Conservation (phyloP, 92 coral and sea anemone genomes). For the Siderastrea siderea region DNA sequence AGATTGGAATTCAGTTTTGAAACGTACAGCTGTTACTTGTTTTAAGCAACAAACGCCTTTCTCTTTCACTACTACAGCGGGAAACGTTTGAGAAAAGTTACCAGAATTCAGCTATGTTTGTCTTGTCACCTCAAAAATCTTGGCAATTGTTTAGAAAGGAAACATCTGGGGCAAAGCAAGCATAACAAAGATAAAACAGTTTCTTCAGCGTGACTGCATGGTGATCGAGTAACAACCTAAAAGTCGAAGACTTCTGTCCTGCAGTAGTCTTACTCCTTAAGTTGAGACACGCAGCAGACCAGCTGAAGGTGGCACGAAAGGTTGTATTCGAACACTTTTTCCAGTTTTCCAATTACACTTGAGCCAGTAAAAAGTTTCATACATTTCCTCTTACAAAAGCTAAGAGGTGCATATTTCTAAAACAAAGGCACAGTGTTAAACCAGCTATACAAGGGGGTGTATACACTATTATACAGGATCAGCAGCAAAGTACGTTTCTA, state of each 20-base stretch:
- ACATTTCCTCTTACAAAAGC: neutral
- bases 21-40: neutral
- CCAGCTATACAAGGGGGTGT: conserved; percentile 20
- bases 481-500: neutral
- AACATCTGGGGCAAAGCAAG: neutral
- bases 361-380: neutral
- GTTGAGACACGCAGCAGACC: conserved; percentile 13
- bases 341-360: neutral
- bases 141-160: too few relatives aligned
- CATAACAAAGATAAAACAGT: neutral
- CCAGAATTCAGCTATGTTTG: too few relatives aligned
- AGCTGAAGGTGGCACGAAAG: conserved; percentile 6
- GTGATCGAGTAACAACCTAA: neutral
- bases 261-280: conserved; percentile 5
- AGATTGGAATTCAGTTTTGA: neutral
- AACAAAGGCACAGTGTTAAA: neutral
- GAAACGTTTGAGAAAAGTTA: too few relatives aligned
- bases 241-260: conserved; percentile 10
- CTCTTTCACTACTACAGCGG: too few relatives aligned
- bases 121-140: too few relatives aligned
- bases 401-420: neutral
- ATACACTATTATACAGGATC: conserved; percentile 18
- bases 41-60: too few relatives aligned
- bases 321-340: neutral
- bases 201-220: neutral